These are phyloP conservation scores for Rutpela maculata DNA, from an alignment of 2,888 invertebrate species.

Conservation along the genomic window DNA sequence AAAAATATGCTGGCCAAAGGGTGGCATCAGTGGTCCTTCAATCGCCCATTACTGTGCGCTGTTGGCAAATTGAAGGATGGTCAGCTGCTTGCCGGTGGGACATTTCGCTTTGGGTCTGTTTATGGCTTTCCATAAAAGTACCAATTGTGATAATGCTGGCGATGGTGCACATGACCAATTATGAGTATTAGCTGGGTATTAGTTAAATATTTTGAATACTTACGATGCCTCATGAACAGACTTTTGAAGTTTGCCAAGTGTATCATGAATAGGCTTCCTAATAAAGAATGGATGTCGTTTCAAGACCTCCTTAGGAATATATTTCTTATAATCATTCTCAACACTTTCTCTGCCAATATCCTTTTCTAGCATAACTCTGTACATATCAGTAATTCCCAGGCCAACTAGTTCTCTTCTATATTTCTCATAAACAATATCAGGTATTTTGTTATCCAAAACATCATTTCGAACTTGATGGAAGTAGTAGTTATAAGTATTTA, in stretches of 20 bases:
- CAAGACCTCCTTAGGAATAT: slow-evolving; percentile 87
- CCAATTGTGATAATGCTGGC: too few relatives aligned
- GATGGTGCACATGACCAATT: too few relatives aligned
- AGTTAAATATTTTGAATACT: slow-evolving; percentile 60
- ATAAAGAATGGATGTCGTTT: slow-evolving; percentile 85
- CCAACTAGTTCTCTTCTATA: slow-evolving; percentile 88
- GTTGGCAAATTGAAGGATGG: too few relatives aligned
- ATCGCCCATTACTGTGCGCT: too few relatives aligned
- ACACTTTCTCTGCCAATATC: slow-evolving; percentile 81
- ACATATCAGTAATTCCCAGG: slow-evolving; percentile 92
- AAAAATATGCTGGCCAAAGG: too few relatives aligned
- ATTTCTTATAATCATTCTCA: slow-evolving; percentile 87
- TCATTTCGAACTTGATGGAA: slow-evolving; percentile 90
- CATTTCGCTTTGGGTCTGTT: too few relatives aligned
- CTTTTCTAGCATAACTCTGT: slow-evolving; percentile 87
- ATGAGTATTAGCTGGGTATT: too few relatives aligned
- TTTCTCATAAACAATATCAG: slow-evolving; percentile 86
- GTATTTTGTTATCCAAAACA: slow-evolving; percentile 86
- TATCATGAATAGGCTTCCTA: slow-evolving; percentile 84
- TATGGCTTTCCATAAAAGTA: too few relatives aligned
- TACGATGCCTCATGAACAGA: slow-evolving; percentile 80
- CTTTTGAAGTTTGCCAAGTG: slow-evolving; percentile 77
- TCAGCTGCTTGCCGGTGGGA: too few relatives aligned
- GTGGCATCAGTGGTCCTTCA: too few relatives aligned
- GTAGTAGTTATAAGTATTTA: slow-evolving; percentile 88